These are phyloP conservation scores for Dissostichus mawsoni DNA, from an alignment of 2,113 vertebrate genomes.

Conservation along the genomic window DNA sequence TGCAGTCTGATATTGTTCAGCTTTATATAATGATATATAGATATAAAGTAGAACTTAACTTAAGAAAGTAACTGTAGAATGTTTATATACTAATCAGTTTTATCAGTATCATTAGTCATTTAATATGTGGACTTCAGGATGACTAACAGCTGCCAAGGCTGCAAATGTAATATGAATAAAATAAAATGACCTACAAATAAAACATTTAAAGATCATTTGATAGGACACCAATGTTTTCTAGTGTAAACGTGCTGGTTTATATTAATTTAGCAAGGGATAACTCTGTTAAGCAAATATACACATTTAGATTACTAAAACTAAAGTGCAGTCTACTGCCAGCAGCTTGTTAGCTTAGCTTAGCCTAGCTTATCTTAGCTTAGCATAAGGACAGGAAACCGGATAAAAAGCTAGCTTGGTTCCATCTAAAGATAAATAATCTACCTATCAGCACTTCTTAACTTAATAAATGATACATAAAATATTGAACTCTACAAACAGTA, in stretches of 20 bases:
- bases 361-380: too few species aligned
- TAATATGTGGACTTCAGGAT: not conserved
- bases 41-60: too few species aligned
- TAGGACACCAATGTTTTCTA: not conserved
- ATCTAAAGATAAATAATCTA: too few species aligned
- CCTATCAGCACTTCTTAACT: too few species aligned
- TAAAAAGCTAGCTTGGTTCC: too few species aligned
- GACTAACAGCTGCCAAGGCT: not conserved
- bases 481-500: too few species aligned
- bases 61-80: not conserved
- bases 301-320: not conserved
- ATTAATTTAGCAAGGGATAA: not conserved
- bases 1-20: not conserved
- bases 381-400: too few species aligned
- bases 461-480: too few species aligned
- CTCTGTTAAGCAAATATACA: not conserved
- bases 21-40: too few species aligned
- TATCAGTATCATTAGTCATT: too few species aligned
- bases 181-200: not conserved
- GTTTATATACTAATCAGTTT: not conserved
- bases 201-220: not conserved
- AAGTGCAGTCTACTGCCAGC: not conserved
- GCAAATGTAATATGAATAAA: not conserved
- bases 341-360: not conserved
- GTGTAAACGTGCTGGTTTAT: not conserved